Conservation (phyloP, 2,888 invertebrate genomes). For the Bombylius major region DNA sequence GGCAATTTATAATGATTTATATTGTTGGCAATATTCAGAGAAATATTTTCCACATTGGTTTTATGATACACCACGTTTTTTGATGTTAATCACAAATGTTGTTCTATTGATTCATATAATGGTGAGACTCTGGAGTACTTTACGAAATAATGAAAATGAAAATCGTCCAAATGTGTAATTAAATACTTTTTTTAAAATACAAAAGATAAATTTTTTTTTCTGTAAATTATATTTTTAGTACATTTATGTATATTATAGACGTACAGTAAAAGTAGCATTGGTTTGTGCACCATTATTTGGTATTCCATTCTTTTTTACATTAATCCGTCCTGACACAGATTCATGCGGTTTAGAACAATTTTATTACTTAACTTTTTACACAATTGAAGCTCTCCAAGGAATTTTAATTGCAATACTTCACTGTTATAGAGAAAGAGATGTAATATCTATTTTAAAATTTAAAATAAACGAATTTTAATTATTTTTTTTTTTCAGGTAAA, state of each 20-base stretch:
- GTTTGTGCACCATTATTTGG: slow-evolving; percentile 60
- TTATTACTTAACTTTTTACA: slow-evolving; percentile 47
- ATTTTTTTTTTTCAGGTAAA: too few species aligned
- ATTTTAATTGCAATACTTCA: slow-evolving; percentile 49
- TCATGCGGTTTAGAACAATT: slow-evolving; percentile 42
- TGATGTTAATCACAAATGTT: slow-evolving; percentile 45
- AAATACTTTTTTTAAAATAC: too few species aligned
- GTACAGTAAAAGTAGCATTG: slow-evolving; percentile 49
- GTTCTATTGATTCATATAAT: slow-evolving; percentile 49
- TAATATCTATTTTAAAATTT: slow-evolving; percentile 18
- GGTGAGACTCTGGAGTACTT: slow-evolving; percentile 49
- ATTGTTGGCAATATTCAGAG: slow-evolving; percentile 50
- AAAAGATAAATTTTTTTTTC: too few species aligned
- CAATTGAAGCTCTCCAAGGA: slow-evolving; percentile 48
- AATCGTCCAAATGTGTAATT: slow-evolving; percentile 14
- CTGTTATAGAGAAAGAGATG: slow-evolving; percentile 55
- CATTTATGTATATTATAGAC: slow-evolving; percentile 37
- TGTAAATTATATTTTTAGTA: too few species aligned
- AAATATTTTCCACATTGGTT: slow-evolving; percentile 46
- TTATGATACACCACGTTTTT: slow-evolving; percentile 46
- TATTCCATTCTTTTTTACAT: slow-evolving; percentile 50
- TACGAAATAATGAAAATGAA: slow-evolving; percentile 33
- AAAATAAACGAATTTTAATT: too few species aligned
- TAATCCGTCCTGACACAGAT: slow-evolving; percentile 41
- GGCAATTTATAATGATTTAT: slow-evolving; percentile 38